Percentiles rank a stretch among this genome's conserved stretches.
Evolutionary conservation across 1,140 invertebrate species (phyloP).

Genomic region (Mactra quadrangularis): DNA sequence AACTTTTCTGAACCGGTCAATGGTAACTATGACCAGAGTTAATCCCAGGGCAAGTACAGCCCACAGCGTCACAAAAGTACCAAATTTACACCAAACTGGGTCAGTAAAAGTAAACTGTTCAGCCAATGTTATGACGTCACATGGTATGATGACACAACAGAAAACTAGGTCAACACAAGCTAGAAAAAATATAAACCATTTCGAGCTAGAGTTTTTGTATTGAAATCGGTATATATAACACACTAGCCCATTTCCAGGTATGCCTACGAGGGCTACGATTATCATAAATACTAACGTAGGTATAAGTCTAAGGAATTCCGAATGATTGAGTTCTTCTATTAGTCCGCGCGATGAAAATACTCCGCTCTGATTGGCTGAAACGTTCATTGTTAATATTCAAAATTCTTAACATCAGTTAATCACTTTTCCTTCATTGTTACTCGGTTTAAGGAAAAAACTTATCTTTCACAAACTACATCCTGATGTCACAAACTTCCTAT

Average conservation of each 20-base stretch:
- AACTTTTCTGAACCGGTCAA: slow-evolving; percentile 56
- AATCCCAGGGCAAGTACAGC: slow-evolving; percentile 29
- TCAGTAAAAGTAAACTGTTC: slow-evolving; percentile 41
- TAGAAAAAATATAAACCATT: slow-evolving; percentile 55
- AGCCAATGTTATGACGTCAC: slow-evolving; percentile 36
- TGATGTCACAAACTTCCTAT: too few relatives aligned
- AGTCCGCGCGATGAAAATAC: not conserved
- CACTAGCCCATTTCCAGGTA: slow-evolving; percentile 57
- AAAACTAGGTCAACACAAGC: slow-evolving; percentile 46
- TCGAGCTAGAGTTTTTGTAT: slow-evolving; percentile 43
- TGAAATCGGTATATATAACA: slow-evolving; percentile 59
- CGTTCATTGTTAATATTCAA: too few relatives aligned
- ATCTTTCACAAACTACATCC: too few relatives aligned
- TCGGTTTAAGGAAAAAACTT: too few relatives aligned
- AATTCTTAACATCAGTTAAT: too few relatives aligned
- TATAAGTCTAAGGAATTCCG: slow-evolving; percentile 32
- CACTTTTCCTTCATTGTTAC: too few relatives aligned
- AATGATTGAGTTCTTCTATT: slow-evolving; percentile 38
- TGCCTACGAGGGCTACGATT: slow-evolving; percentile 35
- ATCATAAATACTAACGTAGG: slow-evolving; percentile 40
- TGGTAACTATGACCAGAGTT: slow-evolving; percentile 20
- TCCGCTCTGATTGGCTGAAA: not conserved
- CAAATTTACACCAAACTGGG: slow-evolving; percentile 19
- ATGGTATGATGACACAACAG: slow-evolving; percentile 36
- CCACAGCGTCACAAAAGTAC: slow-evolving; percentile 37